Conservation (phyloP, 2,113 vertebrate species). For the Murina feae region DNA sequence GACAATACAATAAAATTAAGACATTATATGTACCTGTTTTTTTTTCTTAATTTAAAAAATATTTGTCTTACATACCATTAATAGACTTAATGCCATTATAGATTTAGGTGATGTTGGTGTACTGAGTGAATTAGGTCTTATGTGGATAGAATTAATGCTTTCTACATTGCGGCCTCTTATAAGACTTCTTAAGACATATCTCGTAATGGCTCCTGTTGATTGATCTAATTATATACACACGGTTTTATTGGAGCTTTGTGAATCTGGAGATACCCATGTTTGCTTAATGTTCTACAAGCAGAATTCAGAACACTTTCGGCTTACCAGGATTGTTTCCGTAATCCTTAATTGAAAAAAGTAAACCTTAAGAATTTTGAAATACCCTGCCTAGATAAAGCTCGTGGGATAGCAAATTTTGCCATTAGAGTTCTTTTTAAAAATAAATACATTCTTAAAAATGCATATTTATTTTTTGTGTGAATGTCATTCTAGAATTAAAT, state of each 20-base stretch:
- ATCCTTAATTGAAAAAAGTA: conserved; percentile 79
- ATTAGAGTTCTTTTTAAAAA: conserved; percentile 29
- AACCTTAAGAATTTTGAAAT: conserved; percentile 80
- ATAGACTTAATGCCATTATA: background rate
- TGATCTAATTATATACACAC: conserved; percentile 78
- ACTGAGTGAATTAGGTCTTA: background rate
- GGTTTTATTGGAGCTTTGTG: conserved; percentile 79
- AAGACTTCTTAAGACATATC: conserved; percentile 66
- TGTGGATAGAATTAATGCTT: conserved; percentile 17
- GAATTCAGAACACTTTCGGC: conserved; percentile 78
- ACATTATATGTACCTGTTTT: background rate
- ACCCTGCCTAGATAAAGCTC: conserved; percentile 70
- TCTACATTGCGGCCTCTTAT: conserved; percentile 44
- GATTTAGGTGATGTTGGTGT: background rate
- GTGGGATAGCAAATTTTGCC: conserved; percentile 52
- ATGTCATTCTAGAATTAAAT: background rate
- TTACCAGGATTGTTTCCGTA: conserved; percentile 76
- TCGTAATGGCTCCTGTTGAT: conserved; percentile 76
- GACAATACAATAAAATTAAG: conserved; percentile 16
- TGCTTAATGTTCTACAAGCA: conserved; percentile 80
- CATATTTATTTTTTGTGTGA: background rate
- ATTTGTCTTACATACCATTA: background rate
- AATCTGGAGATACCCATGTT: conserved; percentile 77
- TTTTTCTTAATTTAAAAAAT: background rate
- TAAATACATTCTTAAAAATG: background rate